Percentiles rank a stretch among this genome's conserved stretches.
Evolutionary conservation across 1,140 invertebrate genomes (phyloP).

Genomic region (Drosophila sp.): DNA sequence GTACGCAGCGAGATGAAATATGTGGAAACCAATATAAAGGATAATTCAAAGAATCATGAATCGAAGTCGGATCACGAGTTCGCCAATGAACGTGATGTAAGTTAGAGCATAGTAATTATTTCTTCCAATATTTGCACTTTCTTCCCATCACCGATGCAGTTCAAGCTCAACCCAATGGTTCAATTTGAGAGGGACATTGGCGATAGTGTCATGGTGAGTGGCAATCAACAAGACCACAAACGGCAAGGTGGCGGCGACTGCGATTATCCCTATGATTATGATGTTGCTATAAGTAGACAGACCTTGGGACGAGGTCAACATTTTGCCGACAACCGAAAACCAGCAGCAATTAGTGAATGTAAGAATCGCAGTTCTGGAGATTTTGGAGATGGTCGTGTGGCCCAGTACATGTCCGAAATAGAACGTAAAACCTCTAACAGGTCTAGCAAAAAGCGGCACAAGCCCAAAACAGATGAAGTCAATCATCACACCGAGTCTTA

Average conservation of each 20-base stretch:
- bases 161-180: slow-evolving; percentile 56
- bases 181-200: slow-evolving; percentile 76
- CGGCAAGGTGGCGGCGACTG: slow-evolving; percentile 22
- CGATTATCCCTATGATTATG: background rate
- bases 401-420: slow-evolving; percentile 40
- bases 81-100: slow-evolving; percentile 71
- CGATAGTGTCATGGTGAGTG: slow-evolving; percentile 50
- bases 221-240: slow-evolving; percentile 21
- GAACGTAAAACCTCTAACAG: slow-evolving; percentile 52
- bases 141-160: slow-evolving; percentile 25
- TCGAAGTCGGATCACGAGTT: slow-evolving; percentile 82
- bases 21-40: slow-evolving; percentile 54
- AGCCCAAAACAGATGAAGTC: slow-evolving; percentile 27
- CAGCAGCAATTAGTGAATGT: slow-evolving; percentile 9
- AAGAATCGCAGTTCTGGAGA: slow-evolving; percentile 27
- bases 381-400: slow-evolving; percentile 42
- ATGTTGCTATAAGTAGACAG: slow-evolving; percentile 22
- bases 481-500: background rate
- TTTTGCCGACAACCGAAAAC: slow-evolving; percentile 27
- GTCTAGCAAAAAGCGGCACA: slow-evolving; percentile 45
- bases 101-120: slow-evolving; percentile 9
- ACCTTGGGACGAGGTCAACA: slow-evolving; percentile 12
- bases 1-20: slow-evolving; percentile 81
- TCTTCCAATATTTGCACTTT: background rate
- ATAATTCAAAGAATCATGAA: slow-evolving; percentile 64